phyloP scores from a whole-genome alignment of 2,113 vertebrate species.

The Protomyctophum bolini region DNA sequence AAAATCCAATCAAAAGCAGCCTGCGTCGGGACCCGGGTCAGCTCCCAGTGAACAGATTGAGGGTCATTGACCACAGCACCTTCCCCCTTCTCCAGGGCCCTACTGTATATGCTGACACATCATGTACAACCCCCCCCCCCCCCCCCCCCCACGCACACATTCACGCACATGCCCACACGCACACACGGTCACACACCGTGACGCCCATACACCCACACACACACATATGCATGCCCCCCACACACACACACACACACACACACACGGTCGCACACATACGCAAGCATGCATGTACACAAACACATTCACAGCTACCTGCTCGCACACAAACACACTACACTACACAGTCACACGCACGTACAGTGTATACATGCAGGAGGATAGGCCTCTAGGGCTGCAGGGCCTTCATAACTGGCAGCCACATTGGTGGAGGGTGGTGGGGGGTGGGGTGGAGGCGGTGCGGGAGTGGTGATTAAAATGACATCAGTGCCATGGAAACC shows the following conservation, averaged over 20 bases:
- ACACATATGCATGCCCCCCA: too few relatives aligned
- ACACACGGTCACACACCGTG: not conserved
- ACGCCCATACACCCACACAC: not conserved
- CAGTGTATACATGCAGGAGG: slow-evolving; percentile 22
- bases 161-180: slow-evolving; percentile 6
- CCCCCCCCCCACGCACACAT: not conserved
- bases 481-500: slow-evolving; percentile 66
- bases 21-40: slow-evolving; percentile 14
- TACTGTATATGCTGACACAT: slow-evolving; percentile 5
- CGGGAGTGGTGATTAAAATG: slow-evolving; percentile 66
- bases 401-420: slow-evolving; percentile 22
- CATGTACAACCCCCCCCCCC: not conserved
- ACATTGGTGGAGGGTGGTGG: slow-evolving; percentile 21
- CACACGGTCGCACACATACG: not conserved
- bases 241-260: not conserved
- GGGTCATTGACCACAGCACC: slow-evolving; percentile 31
- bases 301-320: not conserved
- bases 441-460: slow-evolving; percentile 8
- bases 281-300: not conserved
- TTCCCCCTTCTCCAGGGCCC: slow-evolving; percentile 14
- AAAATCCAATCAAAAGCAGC: slow-evolving; percentile 33
- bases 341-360: not conserved
- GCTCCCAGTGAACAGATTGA: slow-evolving; percentile 12
- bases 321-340: not conserved
- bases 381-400: slow-evolving; percentile 28